Percentiles rank a stretch among this genome's conserved stretches.
Conservation (phyloP, 2,888 invertebrate species). For the Xestia xanthographa region DNA sequence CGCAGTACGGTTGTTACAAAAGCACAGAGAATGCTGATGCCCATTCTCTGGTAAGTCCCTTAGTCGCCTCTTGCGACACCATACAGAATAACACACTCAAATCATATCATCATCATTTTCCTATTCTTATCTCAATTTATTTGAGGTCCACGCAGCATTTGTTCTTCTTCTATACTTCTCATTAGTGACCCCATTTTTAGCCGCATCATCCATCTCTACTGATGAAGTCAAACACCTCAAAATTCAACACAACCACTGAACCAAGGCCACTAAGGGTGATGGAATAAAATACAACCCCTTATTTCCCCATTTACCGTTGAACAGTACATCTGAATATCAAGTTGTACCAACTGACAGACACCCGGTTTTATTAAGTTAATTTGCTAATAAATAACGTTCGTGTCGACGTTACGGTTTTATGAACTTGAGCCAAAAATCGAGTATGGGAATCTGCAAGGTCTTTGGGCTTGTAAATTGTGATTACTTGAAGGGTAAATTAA, state of each 20-base stretch:
- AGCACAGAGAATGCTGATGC: too few relatives aligned
- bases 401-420: slow-evolving; percentile 43
- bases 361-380: slow-evolving; percentile 56
- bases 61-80: too few relatives aligned
- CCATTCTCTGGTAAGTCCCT: too few relatives aligned
- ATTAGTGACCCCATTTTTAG: background rate
- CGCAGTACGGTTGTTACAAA: too few relatives aligned
- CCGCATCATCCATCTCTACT: background rate
- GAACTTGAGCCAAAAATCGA: slow-evolving; percentile 31
- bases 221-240: background rate
- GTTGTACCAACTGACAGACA: slow-evolving; percentile 26
- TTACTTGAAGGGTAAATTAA: background rate
- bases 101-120: too few relatives aligned
- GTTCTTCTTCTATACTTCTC: too few relatives aligned
- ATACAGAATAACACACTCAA: too few relatives aligned
- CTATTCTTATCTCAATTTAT: too few relatives aligned
- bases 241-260: background rate
- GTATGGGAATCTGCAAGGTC: slow-evolving; percentile 9
- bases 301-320: background rate
- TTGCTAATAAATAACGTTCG: slow-evolving; percentile 51
- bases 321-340: slow-evolving; percentile 30
- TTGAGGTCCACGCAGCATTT: too few relatives aligned
- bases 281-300: slow-evolving; percentile 15
- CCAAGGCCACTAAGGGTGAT: background rate
- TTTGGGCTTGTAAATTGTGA: slow-evolving; percentile 19